Conservation (phyloP, 2,888 invertebrate genomes). For the Zootermopsis nevadensis region DNA sequence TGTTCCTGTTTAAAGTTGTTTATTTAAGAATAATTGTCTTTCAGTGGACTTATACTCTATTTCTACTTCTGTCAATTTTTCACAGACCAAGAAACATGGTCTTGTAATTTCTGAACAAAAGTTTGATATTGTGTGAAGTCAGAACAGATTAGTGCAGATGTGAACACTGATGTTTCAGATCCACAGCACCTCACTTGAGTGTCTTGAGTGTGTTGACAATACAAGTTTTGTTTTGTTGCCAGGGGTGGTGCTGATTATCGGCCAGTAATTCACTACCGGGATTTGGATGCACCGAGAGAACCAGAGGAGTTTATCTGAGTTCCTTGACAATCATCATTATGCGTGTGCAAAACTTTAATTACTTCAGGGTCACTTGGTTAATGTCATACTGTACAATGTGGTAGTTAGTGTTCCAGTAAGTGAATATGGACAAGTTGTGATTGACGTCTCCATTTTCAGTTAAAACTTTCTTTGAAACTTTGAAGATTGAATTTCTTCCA, state of each 20-base stretch:
- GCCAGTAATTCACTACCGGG: constrained; percentile 91
- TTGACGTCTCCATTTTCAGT: neutral
- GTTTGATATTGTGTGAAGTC: too few relatives aligned
- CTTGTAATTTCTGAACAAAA: too few relatives aligned
- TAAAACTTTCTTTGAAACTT: neutral
- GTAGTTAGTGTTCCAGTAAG: neutral
- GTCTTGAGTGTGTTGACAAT: too few relatives aligned
- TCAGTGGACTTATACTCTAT: too few relatives aligned
- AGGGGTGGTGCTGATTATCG: constrained; percentile 84
- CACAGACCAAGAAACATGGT: too few relatives aligned
- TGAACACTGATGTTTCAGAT: too few relatives aligned
- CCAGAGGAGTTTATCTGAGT: constrained; percentile 85
- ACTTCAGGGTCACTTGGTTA: neutral
- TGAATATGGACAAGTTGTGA: neutral
- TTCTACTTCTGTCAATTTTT: too few relatives aligned
- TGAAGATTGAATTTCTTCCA: neutral
- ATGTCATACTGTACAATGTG: neutral
- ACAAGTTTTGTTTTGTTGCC: constrained; percentile 57
- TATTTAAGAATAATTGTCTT: too few relatives aligned
- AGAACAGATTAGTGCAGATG: neutral
- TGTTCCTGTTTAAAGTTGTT: too few relatives aligned
- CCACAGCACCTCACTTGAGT: too few relatives aligned
- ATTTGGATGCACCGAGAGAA: constrained; percentile 92
- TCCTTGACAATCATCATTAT: neutral
- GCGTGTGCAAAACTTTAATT: neutral